Conservation (phyloP, 2,113 vertebrate species). For the Argyrosomus japonicus region DNA sequence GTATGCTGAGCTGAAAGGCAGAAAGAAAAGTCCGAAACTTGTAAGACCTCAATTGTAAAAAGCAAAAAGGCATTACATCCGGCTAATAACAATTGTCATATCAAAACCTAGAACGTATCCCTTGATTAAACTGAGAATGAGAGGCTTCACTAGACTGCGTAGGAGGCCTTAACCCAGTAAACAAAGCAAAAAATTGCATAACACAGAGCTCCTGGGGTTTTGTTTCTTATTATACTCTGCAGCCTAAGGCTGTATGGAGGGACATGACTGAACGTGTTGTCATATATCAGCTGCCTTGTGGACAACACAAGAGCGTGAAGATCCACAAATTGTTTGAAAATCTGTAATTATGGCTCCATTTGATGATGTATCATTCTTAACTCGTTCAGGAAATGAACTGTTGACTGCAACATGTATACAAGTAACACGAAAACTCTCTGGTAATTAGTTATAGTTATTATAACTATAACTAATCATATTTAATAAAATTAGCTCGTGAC, state of each 20-base stretch:
- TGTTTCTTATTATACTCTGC: constrained; percentile 40
- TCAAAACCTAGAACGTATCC: constrained; percentile 7
- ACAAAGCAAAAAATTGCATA: constrained; percentile 55
- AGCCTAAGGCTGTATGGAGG: not conserved
- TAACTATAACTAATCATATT: too few species aligned
- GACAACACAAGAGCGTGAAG: not conserved
- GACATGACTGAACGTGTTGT: constrained; percentile 46
- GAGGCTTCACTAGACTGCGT: constrained; percentile 24
- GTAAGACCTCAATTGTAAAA: not conserved
- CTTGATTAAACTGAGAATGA: constrained; percentile 23
- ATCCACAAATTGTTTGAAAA: constrained; percentile 4
- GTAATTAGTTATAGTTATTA: too few species aligned
- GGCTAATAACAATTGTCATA: not conserved
- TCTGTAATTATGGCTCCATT: constrained; percentile 1
- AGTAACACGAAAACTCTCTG: too few species aligned
- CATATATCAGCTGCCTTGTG: not conserved
- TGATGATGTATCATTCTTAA: not conserved
- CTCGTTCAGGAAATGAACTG: not conserved
- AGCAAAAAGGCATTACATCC: not conserved
- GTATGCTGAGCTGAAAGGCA: constrained; percentile 87
- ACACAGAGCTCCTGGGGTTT: constrained; percentile 37
- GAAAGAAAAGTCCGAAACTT: not conserved
- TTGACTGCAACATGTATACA: not conserved
- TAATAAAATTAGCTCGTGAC: not conserved
- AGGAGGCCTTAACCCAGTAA: constrained; percentile 35